phyloP scores from a whole-genome alignment of 2,113 vertebrate genomes.

The Mustela lutreola region DNA sequence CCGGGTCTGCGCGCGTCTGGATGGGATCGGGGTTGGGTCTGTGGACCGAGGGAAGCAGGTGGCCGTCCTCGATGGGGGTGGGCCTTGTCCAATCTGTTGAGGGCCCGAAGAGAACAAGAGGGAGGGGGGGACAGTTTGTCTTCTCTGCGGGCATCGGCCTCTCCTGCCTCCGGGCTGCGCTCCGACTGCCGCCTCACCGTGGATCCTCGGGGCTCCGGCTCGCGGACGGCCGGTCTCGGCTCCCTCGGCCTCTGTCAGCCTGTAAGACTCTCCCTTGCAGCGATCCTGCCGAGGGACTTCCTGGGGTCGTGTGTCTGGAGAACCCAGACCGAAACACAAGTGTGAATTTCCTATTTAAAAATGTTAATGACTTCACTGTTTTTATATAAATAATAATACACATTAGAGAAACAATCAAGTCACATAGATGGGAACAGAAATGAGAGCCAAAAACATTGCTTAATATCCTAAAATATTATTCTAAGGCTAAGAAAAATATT shows the following conservation, averaged over 20 bases:
- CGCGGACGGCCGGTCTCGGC: fast-evolving
- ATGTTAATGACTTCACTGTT: constrained; percentile 14
- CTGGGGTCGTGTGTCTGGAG: not conserved
- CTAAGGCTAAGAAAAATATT: not conserved
- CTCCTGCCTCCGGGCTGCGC: fast-evolving
- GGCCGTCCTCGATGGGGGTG: not conserved
- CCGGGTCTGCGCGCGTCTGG: not conserved
- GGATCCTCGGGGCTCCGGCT: too few relatives aligned
- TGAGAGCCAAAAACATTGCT: not conserved
- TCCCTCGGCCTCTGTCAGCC: fast-evolving
- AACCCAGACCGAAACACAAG: not conserved
- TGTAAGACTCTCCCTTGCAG: not conserved
- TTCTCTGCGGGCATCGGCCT: not conserved
- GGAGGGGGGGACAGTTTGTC: fast-evolving
- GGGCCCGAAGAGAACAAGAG: fast-evolving
- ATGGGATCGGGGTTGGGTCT: fast-evolving
- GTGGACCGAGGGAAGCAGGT: fast-evolving
- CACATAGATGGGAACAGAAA: not conserved
- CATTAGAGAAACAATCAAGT: not conserved
- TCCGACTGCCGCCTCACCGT: fast-evolving
- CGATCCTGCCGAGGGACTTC: fast-evolving
- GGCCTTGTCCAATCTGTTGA: fast-evolving
- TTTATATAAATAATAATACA: not conserved
- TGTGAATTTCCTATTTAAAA: constrained; percentile 3
- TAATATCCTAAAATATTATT: not conserved